Percentiles rank a stretch among this genome's conserved stretches.
These are phyloP conservation scores for Siphamia tubifer DNA, from an alignment of 2,113 vertebrate genomes.

Conservation along the genomic window DNA sequence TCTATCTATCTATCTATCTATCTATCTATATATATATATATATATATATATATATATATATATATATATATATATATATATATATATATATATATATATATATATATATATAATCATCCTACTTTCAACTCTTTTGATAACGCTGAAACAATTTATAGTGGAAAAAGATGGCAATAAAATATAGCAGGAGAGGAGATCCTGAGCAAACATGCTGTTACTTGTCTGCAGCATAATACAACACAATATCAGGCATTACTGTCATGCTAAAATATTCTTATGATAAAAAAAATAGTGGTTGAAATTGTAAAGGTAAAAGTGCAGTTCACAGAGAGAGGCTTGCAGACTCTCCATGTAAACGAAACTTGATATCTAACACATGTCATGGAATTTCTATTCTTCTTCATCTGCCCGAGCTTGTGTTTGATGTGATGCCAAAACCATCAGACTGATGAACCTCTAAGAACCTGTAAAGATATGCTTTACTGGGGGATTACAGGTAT, in stretches of 20 bases:
- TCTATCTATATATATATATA: no score
- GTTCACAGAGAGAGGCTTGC: conserved; percentile 20
- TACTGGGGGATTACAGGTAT: conserved; percentile 49
- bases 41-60: no score
- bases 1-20: no score
- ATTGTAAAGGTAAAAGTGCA: conserved; percentile 7
- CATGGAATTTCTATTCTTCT: conserved; percentile 57
- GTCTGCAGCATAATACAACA: conserved; percentile 12
- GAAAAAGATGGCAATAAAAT: conserved; percentile 21
- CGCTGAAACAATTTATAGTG: neutral
- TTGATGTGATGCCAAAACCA: conserved; percentile 62
- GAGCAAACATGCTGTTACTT: conserved; percentile 19
- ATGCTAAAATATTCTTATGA: neutral
- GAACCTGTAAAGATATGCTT: conserved; percentile 43
- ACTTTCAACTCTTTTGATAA: neutral
- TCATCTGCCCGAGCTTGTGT: conserved; percentile 37
- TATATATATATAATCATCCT: no score
- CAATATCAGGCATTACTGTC: neutral
- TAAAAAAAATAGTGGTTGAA: conserved; percentile 15
- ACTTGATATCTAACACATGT: conserved; percentile 58
- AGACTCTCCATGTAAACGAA: conserved; percentile 46
- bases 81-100: no score
- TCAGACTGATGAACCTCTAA: conserved; percentile 38
- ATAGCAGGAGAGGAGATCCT: neutral
- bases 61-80: no score